phyloP scores from a whole-genome alignment of 2,113 vertebrate genomes.

The Varanus salvator region DNA sequence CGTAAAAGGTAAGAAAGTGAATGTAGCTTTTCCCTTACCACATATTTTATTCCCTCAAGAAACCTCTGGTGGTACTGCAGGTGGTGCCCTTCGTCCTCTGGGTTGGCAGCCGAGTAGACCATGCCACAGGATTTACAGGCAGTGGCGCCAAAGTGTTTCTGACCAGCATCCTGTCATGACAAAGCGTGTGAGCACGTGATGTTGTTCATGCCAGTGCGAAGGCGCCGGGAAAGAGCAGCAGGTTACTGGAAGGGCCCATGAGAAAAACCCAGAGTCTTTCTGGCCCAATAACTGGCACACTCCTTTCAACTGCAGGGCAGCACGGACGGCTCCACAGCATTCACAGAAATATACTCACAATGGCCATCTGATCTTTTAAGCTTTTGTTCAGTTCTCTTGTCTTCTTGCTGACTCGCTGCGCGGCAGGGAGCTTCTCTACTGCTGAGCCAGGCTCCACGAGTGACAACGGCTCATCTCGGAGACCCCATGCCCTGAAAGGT shows the following conservation, averaged over 20 bases:
- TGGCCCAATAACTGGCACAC: not conserved
- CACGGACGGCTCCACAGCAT: rapidly evolving
- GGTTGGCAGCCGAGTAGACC: constrained; percentile 88
- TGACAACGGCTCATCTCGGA: constrained; percentile 44
- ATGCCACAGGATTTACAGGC: constrained; percentile 90
- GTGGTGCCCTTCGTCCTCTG: constrained; percentile 91
- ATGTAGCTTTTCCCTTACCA: constrained; percentile 75
- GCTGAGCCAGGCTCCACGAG: constrained; percentile 71
- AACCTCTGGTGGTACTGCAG: constrained; percentile 88
- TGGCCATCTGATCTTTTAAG: constrained; percentile 86
- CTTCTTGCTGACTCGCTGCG: constrained; percentile 73
- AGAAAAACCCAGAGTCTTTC: not conserved
- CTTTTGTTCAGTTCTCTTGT: constrained; percentile 76
- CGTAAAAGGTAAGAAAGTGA: not conserved
- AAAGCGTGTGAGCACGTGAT: not conserved
- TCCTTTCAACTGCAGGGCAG: not conserved
- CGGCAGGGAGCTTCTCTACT: constrained; percentile 15
- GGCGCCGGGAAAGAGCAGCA: not conserved
- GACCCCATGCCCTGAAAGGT: constrained; percentile 58
- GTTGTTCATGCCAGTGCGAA: not conserved
- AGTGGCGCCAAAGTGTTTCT: constrained; percentile 89
- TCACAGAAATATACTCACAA: constrained; percentile 77
- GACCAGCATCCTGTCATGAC: constrained; percentile 87
- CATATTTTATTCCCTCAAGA: constrained; percentile 86
- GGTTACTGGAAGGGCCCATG: not conserved